phyloP scores from a whole-genome alignment of 2,113 vertebrate genomes.

The Herpailurus yagouaroundi region DNA sequence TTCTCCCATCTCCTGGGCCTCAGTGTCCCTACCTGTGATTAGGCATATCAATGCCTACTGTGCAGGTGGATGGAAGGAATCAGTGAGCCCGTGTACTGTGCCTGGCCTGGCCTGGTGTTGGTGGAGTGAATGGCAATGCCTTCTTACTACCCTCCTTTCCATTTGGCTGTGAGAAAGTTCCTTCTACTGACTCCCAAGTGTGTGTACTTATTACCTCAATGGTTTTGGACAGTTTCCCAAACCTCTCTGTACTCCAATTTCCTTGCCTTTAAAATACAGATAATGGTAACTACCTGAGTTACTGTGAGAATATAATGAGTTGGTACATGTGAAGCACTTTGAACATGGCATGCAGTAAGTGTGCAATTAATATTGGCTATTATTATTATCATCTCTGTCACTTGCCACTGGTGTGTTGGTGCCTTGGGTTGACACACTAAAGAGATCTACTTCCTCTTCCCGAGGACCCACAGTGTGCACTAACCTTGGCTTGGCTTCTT shows the following conservation, averaged over 20 bases:
- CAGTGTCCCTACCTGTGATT: neutral
- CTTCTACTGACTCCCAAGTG: neutral
- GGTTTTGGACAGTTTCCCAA: neutral
- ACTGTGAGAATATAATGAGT: neutral
- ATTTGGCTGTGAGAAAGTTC: slow-evolving; percentile 13
- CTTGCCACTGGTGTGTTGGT: neutral
- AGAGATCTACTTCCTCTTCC: neutral
- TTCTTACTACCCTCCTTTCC: slow-evolving; percentile 14
- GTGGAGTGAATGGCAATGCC: neutral
- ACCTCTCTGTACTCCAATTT: neutral
- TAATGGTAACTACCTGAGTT: neutral
- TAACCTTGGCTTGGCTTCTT: slow-evolving; percentile 12
- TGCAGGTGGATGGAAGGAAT: neutral
- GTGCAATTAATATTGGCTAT: neutral
- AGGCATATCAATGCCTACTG: neutral
- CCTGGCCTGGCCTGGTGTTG: neutral
- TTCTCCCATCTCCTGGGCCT: neutral
- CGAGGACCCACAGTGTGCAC: neutral
- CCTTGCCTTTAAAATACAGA: neutral
- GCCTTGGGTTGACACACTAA: neutral
- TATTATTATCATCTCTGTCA: neutral
- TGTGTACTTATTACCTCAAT: neutral
- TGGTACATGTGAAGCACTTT: neutral
- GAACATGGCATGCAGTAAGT: neutral
- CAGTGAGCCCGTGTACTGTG: neutral